These are phyloP conservation scores for Loripinus fragilis DNA, from an alignment of 2,888 invertebrate genomes.

Conservation along the genomic window DNA sequence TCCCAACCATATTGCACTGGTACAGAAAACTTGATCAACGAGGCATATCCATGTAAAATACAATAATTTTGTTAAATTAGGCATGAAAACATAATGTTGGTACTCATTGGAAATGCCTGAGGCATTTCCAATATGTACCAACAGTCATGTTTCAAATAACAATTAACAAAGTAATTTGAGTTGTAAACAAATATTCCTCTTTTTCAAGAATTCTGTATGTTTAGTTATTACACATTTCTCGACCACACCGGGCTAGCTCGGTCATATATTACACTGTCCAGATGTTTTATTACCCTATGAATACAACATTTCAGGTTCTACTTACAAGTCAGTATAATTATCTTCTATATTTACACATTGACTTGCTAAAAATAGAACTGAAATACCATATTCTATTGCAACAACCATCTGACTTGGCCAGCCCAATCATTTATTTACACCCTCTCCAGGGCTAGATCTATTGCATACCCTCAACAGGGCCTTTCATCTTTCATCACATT, in stretches of 20 bases:
- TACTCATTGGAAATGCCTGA: no score
- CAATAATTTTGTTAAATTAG: no score
- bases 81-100: no score
- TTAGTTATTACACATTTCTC: slow-evolving; percentile 5
- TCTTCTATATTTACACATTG: background rate
- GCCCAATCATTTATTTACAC: slow-evolving; percentile 17
- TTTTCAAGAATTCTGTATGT: no score
- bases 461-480: slow-evolving; percentile 36
- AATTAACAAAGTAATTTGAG: no score
- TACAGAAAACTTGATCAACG: background rate
- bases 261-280: slow-evolving; percentile 6
- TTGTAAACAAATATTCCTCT: no score
- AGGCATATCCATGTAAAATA: no score
- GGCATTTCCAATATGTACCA: no score
- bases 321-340: background rate
- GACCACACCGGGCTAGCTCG: slow-evolving; percentile 38
- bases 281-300: background rate
- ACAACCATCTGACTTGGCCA: background rate
- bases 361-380: background rate
- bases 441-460: background rate
- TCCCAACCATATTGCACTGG: slow-evolving; percentile 3
- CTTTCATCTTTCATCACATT: slow-evolving; percentile 27
- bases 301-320: background rate
- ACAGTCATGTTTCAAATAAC: no score
- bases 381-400: background rate